A percentile compares a stretch with the other conserved stretches of the same genome.
phyloP scores from a whole-genome alignment of 2,888 invertebrate species.

The Odiellus spinosus region DNA sequence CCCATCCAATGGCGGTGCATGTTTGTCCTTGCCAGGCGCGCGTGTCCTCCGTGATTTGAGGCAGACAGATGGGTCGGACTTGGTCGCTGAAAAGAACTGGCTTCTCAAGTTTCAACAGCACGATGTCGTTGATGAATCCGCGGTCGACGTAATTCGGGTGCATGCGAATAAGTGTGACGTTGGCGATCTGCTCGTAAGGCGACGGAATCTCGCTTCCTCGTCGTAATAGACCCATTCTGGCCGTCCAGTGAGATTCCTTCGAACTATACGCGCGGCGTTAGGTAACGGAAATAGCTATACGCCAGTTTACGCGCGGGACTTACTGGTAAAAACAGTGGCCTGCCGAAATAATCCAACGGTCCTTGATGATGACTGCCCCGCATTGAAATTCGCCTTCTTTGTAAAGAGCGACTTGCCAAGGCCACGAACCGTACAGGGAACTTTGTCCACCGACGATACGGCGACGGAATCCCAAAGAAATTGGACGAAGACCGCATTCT shows the following conservation, averaged over 20 bases:
- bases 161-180: conserved; percentile 46
- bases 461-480: conserved; percentile 17
- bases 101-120: conserved; percentile 46
- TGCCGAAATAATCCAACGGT: conserved; percentile 58
- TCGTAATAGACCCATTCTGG: conserved; percentile 54
- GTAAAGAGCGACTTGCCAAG: conserved; percentile 72
- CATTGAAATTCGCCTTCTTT: conserved; percentile 71
- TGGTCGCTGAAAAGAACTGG: conserved; percentile 44
- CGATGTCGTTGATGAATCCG: conserved; percentile 63
- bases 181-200: conserved; percentile 53
- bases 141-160: conserved; percentile 58
- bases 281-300: too few species aligned
- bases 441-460: conserved; percentile 67
- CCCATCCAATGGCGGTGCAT: conserved; percentile 67
- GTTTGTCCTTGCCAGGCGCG: conserved; percentile 35
- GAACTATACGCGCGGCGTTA: conserved; percentile 7
- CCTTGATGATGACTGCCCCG: conserved; percentile 54
- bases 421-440: conserved; percentile 59
- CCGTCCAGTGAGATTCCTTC: conserved; percentile 47
- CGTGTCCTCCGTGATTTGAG: conserved; percentile 29
- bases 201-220: conserved; percentile 53
- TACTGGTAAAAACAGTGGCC: conserved; percentile 68
- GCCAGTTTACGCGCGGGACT: too few species aligned
- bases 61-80: conserved; percentile 47
- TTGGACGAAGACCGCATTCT: conserved; percentile 18